phyloP scores from a whole-genome alignment of 2,888 invertebrate species.

The Escarpia spicata region DNA sequence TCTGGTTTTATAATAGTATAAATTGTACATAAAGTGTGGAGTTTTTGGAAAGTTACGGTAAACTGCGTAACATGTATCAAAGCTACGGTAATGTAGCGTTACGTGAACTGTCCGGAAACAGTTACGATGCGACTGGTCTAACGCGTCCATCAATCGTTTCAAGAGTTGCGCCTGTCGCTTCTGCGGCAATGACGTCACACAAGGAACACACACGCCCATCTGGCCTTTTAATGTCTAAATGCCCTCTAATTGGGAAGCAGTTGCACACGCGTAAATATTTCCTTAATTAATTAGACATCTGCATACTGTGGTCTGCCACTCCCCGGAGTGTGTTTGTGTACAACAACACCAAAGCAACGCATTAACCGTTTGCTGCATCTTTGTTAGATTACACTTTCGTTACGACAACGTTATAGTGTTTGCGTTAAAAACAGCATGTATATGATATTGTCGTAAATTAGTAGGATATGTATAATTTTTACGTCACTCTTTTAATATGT shows the following conservation, averaged over 20 bases:
- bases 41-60: not conserved
- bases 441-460: no score
- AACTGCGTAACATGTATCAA: not conserved
- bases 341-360: no score
- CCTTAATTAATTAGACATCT: constrained; percentile 10
- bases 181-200: not conserved
- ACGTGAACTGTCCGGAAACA: not conserved
- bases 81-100: not conserved
- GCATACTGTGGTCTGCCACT: not conserved
- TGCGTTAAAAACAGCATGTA: no score
- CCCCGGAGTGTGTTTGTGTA: not conserved
- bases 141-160: not conserved
- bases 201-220: not conserved
- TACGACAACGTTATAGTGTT: no score
- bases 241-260: constrained; percentile 3
- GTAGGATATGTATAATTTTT: no score
- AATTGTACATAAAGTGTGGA: not conserved
- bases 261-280: not conserved
- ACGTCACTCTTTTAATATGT: no score
- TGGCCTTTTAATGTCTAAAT: not conserved
- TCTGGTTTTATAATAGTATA: not conserved
- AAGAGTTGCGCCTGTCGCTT: not conserved
- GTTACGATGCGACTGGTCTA: not conserved
- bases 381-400: no score
- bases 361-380: no score